A percentile compares a stretch with the other conserved stretches of the same genome.
Evolutionary conservation across 2,113 vertebrate species (phyloP).

Genomic region (Platichthys flesus): DNA sequence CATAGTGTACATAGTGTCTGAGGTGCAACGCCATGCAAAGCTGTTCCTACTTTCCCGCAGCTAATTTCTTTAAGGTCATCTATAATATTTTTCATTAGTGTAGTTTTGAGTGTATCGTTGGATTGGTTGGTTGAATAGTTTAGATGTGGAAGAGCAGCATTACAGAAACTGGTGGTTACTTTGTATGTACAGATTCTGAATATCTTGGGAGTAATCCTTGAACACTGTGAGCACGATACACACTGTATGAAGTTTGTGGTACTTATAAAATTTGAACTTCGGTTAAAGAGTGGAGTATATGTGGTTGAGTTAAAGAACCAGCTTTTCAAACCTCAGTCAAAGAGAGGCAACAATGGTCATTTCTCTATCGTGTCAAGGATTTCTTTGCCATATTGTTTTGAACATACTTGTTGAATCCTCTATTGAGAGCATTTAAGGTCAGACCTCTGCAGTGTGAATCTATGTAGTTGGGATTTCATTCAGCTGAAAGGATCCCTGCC

Average conservation of each 20-base stretch:
- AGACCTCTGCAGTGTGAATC: constrained; percentile 40
- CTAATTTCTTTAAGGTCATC: background rate
- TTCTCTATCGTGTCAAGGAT: constrained; percentile 14
- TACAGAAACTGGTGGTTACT: background rate
- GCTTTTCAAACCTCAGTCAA: background rate
- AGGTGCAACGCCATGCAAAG: background rate
- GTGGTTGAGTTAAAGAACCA: background rate
- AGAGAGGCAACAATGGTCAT: background rate
- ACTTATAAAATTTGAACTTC: background rate
- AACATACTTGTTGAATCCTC: constrained; percentile 36
- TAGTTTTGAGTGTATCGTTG: background rate
- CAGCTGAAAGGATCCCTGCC: constrained; percentile 38
- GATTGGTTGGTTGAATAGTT: no score
- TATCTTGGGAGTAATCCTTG: constrained; percentile 2
- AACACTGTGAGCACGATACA: background rate
- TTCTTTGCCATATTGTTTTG: constrained; percentile 35
- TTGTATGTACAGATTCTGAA: background rate
- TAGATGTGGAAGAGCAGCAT: no score
- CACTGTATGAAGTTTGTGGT: background rate
- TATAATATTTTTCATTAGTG: background rate
- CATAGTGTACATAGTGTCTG: no score
- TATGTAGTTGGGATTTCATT: constrained; percentile 56
- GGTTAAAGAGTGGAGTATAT: constrained; percentile 6
- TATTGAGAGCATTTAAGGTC: constrained; percentile 49
- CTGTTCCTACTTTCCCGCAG: background rate